Evolutionary conservation across 2,113 vertebrate species (phyloP).

Genomic region (Sakesphorus luctuosus): DNA sequence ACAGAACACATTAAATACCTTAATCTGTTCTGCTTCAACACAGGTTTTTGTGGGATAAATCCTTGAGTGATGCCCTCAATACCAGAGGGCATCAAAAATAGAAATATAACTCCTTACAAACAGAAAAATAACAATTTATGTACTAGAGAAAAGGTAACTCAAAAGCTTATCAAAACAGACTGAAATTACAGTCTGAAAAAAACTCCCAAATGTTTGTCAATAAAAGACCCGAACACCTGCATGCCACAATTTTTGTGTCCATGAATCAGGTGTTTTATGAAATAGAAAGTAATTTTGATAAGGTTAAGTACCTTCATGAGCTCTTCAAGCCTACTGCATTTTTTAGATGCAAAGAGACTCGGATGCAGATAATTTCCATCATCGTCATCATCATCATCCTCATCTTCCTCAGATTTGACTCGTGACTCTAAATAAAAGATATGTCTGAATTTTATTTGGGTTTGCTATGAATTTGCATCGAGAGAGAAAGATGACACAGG

Average conservation of each 20-base stretch:
- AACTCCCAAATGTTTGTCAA: not conserved
- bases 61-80: not conserved
- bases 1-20: conserved; percentile 2
- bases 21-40: not conserved
- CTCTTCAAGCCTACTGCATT: conserved; percentile 89
- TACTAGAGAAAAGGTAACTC: not conserved
- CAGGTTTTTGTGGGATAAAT: not conserved
- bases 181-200: not conserved
- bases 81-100: not conserved
- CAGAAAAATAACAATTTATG: not conserved
- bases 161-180: not conserved
- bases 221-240: not conserved
- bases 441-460: not conserved
- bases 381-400: conserved; percentile 80
- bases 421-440: conserved; percentile 53
- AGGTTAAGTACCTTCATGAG: conserved; percentile 82
- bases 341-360: conserved; percentile 94
- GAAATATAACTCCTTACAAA: not conserved
- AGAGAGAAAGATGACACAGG: not conserved
- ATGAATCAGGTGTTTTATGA: not conserved
- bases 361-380: conserved; percentile 94
- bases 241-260: not conserved
- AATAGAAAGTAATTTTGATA: not conserved
- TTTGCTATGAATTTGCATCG: not conserved
- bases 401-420: conserved; percentile 62